Evolutionary conservation across 2,888 invertebrate species (phyloP).

Genomic region (Hyalella azteca): DNA sequence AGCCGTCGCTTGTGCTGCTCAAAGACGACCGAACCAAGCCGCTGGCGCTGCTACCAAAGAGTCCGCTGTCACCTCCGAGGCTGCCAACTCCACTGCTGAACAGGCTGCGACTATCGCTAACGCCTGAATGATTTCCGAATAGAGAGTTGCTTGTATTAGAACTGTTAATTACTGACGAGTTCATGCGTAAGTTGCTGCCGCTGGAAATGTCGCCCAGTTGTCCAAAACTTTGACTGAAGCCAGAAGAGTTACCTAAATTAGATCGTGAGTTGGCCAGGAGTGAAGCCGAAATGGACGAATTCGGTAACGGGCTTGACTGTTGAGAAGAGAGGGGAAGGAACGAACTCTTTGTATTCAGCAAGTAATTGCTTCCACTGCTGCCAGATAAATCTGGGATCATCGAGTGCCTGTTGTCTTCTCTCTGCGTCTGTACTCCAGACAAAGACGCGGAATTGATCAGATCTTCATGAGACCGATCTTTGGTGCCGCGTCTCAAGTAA

Average conservation of each 20-base stretch:
- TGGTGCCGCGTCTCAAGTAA: conserved; percentile 52
- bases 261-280: conserved; percentile 3
- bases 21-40: background rate
- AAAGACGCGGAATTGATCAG: background rate
- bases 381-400: background rate
- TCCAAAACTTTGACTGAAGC: background rate
- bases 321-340: conserved; percentile 16
- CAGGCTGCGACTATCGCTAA: background rate
- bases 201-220: conserved; percentile 3
- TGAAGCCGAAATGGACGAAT: background rate
- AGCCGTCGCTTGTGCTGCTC: conserved; percentile 31
- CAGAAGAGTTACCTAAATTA: background rate
- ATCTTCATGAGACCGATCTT: conserved; percentile 28
- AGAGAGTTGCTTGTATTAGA: background rate
- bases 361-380: background rate
- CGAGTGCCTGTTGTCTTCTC: background rate
- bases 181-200: background rate
- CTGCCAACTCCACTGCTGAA: background rate
- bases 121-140: background rate
- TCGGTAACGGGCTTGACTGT: background rate
- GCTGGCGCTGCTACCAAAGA: background rate
- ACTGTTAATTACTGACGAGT: background rate
- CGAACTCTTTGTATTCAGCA: background rate
- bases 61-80: background rate
- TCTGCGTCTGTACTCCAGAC: background rate